These are phyloP conservation scores for Ochotona curzoniae DNA, from an alignment of 2,113 vertebrate genomes.

Conservation along the genomic window DNA sequence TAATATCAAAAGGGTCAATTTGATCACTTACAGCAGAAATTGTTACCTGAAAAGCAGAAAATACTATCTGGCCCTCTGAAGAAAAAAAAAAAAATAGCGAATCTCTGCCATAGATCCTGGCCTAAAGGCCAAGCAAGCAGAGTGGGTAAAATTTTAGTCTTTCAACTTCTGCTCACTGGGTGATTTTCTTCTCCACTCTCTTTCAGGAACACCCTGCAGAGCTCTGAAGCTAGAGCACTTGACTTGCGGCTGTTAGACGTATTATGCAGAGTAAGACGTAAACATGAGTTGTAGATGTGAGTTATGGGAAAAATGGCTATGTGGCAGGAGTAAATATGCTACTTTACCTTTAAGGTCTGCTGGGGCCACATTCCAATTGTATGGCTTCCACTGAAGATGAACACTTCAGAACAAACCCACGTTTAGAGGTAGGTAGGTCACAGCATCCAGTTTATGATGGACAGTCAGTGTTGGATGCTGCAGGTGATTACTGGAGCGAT, in stretches of 20 bases:
- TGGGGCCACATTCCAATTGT: background rate
- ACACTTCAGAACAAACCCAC: conserved; percentile 4
- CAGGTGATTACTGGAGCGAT: too few species aligned
- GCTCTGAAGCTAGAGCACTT: background rate
- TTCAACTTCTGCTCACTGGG: conserved; percentile 20
- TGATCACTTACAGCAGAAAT: conserved; percentile 11
- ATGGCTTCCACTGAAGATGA: background rate
- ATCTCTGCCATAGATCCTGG: background rate
- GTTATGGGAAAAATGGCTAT: background rate
- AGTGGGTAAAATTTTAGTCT: background rate
- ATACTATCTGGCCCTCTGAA: background rate
- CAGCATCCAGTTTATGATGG: background rate
- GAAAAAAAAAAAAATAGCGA: conserved; percentile 22
- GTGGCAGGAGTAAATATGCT: background rate
- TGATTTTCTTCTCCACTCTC: background rate
- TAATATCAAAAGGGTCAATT: background rate
- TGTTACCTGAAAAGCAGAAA: conserved; percentile 1
- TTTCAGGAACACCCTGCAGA: background rate
- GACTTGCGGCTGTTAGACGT: background rate
- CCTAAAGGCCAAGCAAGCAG: background rate
- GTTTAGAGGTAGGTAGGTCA: background rate
- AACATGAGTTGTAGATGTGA: background rate
- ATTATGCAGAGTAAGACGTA: background rate
- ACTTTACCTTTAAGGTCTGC: background rate
- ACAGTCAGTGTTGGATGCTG: background rate